Conservation (phyloP, 2,113 vertebrate genomes). For the Proteles cristata region DNA sequence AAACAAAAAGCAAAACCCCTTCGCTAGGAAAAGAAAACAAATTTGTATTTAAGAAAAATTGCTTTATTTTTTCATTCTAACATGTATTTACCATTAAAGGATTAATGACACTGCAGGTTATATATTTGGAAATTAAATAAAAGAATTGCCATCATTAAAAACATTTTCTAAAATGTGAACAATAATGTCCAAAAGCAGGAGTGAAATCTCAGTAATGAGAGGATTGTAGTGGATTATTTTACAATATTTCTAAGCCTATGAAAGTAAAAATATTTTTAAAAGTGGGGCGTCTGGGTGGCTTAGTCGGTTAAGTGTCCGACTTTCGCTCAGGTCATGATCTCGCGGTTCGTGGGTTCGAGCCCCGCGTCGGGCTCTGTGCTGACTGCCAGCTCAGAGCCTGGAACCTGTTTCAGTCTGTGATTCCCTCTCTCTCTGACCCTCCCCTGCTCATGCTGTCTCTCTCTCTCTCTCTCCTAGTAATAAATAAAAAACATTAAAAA, state of each 20-base stretch:
- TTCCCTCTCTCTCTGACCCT: too few species aligned
- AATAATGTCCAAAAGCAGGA: neutral
- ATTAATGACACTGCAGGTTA: neutral
- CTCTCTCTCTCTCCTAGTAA: too few species aligned
- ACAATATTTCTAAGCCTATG: neutral
- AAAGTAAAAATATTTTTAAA: neutral
- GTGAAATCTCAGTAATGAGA: neutral
- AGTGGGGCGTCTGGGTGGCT: too few species aligned
- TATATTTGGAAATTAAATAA: conserved; percentile 1
- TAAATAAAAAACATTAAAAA: too few species aligned
- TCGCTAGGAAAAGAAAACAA: neutral
- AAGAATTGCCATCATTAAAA: neutral
- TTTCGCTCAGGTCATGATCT: too few species aligned
- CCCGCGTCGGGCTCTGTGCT: too few species aligned
- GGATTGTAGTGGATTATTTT: neutral
- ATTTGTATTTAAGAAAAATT: neutral
- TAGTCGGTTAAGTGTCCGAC: too few species aligned
- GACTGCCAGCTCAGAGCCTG: too few species aligned
- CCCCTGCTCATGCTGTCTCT: too few species aligned
- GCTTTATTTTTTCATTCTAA: neutral
- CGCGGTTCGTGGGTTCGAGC: too few species aligned
- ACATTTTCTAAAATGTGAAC: neutral
- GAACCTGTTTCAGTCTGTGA: too few species aligned
- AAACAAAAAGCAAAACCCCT: neutral
- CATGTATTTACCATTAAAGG: neutral